Base-by-base conservation (phyloP, 2,113 vertebrate genomes). In the Prionailurus bengalensis region DNA sequence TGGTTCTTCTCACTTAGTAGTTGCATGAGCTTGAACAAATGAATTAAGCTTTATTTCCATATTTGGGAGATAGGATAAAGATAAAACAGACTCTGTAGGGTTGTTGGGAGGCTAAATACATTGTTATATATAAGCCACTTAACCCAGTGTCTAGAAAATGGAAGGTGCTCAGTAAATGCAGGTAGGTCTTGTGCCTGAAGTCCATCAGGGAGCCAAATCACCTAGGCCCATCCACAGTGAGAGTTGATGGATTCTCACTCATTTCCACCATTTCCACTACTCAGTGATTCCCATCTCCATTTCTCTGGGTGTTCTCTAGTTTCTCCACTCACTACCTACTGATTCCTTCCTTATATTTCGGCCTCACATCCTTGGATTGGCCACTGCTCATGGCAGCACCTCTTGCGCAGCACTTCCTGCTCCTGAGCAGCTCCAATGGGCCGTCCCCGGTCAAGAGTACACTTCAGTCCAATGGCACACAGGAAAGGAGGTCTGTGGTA, bases 161-260 rank as follows among this genome's bases (percentile, higher is more conserved):
- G 76, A 19, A 80, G 76, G 45, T 48, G 21, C 81, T 84, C 23
- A 29, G 31, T 48, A 48, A 61, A 16, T 36, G 7, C 33, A 61
- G 29, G 48, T 15, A 12, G n/a, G 27, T 80, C 42, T 13, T 29
- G 45, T 21, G n/a, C 27, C 82, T 66, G 63, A 78, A 65, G n/a
- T 27, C 9, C 79, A 21, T 19, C 36, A 14, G 42, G 55, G 19
- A 61, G 21, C 53, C 78, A 79, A 29, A 78, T 33, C 36, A 31
- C 19, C 25, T 10, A 68, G 79, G 33, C 19, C 45, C 42, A 58
- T 3, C 6, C 65, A n/a, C 17, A 33, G 58, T 0, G 13, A 61
- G 39, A 36, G 4, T 0, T 5, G 16, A 45, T 15, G 33, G 36
- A 55, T 27, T 12, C 17, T n/a, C 48, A 4, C 4, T 63, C 16